These are phyloP conservation scores for Tursiops truncatus DNA, from an alignment of 2,113 vertebrate species.

Conservation along the genomic window DNA sequence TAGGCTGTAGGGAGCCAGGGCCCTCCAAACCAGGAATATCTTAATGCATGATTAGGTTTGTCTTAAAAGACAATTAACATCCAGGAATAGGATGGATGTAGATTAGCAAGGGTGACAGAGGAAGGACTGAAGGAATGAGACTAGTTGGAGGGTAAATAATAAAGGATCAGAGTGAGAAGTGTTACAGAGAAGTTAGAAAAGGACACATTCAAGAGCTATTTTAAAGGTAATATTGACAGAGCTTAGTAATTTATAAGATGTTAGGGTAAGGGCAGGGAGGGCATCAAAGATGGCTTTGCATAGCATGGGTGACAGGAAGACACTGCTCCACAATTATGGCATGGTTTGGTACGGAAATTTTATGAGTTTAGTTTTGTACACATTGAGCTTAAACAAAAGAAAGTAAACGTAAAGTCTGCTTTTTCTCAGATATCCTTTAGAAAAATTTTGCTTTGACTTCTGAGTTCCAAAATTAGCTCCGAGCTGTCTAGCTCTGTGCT, in stretches of 20 bases:
- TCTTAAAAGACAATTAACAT: conserved; percentile 31
- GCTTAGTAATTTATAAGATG: not conserved
- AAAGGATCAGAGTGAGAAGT: not conserved
- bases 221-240: not conserved
- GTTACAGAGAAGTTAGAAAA: not conserved
- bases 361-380: conserved; percentile 25
- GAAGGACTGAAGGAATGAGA: not conserved
- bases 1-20: not conserved
- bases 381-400: conserved; percentile 37
- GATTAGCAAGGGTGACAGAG: not conserved
- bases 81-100: not conserved
- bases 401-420: conserved; percentile 53
- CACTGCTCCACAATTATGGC: not conserved
- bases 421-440: conserved; percentile 47
- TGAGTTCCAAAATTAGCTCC: conserved; percentile 64
- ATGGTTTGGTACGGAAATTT: not conserved
- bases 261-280: not conserved
- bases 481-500: conserved; percentile 25
- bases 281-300: not conserved
- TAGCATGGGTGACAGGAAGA: not conserved
- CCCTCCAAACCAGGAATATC: not conserved
- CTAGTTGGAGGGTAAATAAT: not conserved
- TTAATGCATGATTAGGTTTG: not conserved
- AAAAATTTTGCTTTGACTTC: conserved; percentile 59
- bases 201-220: not conserved